phyloP scores from a whole-genome alignment of 2,797 vertebrate genomes.

The Cephalopachus bancanus region DNA sequence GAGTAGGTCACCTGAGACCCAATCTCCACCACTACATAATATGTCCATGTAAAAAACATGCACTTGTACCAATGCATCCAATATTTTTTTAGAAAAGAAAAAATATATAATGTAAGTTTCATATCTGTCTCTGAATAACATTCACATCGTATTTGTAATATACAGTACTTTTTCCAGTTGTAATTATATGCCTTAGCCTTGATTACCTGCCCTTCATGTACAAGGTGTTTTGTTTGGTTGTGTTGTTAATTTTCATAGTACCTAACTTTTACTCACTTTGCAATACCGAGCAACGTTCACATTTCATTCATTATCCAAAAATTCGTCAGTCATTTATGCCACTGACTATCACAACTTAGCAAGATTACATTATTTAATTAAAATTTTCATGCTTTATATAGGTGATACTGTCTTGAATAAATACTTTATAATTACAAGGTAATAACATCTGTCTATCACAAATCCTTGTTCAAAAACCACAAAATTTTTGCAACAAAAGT shows the following conservation, averaged over 20 bases:
- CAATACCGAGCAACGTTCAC: not conserved
- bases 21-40: no score
- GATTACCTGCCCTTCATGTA: not conserved
- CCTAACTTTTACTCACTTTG: not conserved
- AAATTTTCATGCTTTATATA: not conserved
- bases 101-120: not conserved
- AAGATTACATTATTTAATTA: not conserved
- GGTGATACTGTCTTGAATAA: not conserved
- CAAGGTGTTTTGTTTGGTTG: not conserved
- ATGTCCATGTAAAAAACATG: no score
- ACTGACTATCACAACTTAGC: not conserved
- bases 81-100: no score
- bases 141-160: not conserved
- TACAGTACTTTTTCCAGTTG: not conserved
- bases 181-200: not conserved
- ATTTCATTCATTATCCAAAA: not conserved
- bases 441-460: not conserved
- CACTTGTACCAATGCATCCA: no score
- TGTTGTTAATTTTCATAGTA: not conserved
- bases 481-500: not conserved
- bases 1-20: no score
- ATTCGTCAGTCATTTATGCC: not conserved
- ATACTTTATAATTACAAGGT: not conserved
- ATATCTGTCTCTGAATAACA: not conserved
- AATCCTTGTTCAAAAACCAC: not conserved